Percentiles rank a stretch among this genome's conserved stretches.
Evolutionary conservation across 2,797 vertebrate genomes (phyloP).

Genomic region (Brachymystax lenok): DNA sequence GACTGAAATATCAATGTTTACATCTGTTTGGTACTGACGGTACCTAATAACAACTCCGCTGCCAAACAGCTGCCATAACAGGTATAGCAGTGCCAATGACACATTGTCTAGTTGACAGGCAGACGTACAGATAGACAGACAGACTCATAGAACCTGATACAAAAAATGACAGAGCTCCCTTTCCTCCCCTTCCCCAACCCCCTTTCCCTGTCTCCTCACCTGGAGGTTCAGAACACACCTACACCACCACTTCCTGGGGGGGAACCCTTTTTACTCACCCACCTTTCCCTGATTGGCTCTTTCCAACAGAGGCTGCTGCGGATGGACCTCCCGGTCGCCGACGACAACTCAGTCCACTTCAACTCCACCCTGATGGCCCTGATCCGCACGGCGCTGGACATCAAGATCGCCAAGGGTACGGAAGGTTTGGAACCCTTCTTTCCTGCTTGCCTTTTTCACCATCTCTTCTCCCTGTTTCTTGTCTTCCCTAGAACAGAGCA

Average conservation of each 20-base stretch:
- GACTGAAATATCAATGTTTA: not conserved
- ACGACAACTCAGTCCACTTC: constrained; percentile 82
- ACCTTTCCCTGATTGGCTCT: constrained; percentile 37
- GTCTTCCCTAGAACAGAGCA: not conserved
- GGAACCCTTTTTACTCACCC: not conserved
- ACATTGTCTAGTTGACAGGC: not conserved
- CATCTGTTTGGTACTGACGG: not conserved
- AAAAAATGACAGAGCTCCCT: constrained; percentile 28
- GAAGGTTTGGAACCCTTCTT: constrained; percentile 63
- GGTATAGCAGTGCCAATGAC: not conserved
- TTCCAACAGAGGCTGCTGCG: constrained; percentile 75
- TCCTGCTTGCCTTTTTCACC: constrained; percentile 13
- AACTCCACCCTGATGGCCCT: constrained; percentile 82
- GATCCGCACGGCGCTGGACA: constrained; percentile 84
- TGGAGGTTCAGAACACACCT: constrained; percentile 34
- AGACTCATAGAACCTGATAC: constrained; percentile 15
- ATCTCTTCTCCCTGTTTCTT: constrained; percentile 16
- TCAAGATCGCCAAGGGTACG: constrained; percentile 85
- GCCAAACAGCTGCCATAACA: not conserved
- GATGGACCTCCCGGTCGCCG: constrained; percentile 80
- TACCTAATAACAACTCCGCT: not conserved
- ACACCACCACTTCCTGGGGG: not conserved
- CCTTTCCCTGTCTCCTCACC: constrained; percentile 13
- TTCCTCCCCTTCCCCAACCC: constrained; percentile 19
- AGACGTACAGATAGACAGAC: constrained; percentile 16